These are phyloP conservation scores for Galeopterus variegatus DNA, from an alignment of 2,113 vertebrate species.

Conservation along the genomic window DNA sequence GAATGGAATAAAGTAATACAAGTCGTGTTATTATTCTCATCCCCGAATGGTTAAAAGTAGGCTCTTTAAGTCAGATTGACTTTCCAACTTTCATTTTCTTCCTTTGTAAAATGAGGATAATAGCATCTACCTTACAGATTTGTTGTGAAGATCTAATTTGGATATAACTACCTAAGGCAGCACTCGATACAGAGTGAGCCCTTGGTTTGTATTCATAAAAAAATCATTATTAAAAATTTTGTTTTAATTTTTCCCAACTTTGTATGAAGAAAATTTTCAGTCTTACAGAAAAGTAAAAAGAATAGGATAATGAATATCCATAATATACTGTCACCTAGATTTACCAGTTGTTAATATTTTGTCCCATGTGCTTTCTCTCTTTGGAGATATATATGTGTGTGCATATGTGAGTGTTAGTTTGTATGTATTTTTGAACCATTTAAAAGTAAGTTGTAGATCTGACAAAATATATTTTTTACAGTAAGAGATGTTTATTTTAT, in stretches of 20 bases:
- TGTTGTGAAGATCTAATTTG: neutral
- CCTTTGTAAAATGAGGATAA: neutral
- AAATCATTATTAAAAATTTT: neutral
- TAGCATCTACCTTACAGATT: neutral
- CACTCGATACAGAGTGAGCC: neutral
- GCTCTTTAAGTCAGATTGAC: neutral
- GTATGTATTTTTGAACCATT: neutral
- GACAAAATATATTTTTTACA: neutral
- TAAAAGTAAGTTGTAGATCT: slow-evolving; percentile 4
- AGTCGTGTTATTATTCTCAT: neutral
- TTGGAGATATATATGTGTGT: neutral
- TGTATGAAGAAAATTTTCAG: neutral
- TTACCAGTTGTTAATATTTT: slow-evolving; percentile 21
- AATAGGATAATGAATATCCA: neutral
- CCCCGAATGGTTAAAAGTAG: neutral
- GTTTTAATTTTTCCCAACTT: neutral
- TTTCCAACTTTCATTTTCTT: neutral
- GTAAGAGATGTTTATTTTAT: neutral
- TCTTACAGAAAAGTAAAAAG: slow-evolving; percentile 15
- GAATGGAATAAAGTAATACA: neutral
- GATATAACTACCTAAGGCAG: neutral
- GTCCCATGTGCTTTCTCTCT: neutral
- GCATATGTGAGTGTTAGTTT: neutral
- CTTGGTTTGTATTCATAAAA: neutral
- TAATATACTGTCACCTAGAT: neutral